These are phyloP conservation scores for Hestina assimilis DNA, from an alignment of 1,140 invertebrate genomes.

Conservation along the genomic window DNA sequence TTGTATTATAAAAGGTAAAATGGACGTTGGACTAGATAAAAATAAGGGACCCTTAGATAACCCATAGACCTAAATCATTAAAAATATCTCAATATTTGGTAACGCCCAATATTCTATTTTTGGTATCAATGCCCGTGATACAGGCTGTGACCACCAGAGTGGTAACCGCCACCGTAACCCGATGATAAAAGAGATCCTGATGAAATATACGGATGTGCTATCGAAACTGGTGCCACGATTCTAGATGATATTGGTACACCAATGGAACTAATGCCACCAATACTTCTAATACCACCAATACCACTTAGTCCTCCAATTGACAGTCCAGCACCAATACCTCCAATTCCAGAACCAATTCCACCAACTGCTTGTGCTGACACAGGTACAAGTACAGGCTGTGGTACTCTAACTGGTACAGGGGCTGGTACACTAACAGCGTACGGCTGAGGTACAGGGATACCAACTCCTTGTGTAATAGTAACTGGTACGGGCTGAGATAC, in stretches of 20 bases:
- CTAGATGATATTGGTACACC: slow-evolving; percentile 7
- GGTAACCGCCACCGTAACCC: slow-evolving; percentile 21
- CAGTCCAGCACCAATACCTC: neutral
- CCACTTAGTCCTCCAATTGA: slow-evolving; percentile 11
- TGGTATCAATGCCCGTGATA: neutral
- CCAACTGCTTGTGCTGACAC: slow-evolving; percentile 31
- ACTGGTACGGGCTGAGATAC: slow-evolving; percentile 64
- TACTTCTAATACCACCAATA: slow-evolving; percentile 19
- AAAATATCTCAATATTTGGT: slow-evolving; percentile 1
- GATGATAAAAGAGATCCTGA: slow-evolving; percentile 7
- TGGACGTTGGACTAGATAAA: slow-evolving; percentile 20
- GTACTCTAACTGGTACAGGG: slow-evolving; percentile 60
- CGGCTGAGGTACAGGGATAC: slow-evolving; percentile 64
- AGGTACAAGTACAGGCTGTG: slow-evolving; percentile 45
- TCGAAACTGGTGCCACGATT: slow-evolving; percentile 4
- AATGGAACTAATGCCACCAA: neutral
- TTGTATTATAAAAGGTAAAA: neutral
- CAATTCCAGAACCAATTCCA: slow-evolving; percentile 19
- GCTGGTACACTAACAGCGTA: slow-evolving; percentile 53
- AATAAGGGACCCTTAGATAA: slow-evolving; percentile 13
- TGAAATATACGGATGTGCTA: slow-evolving; percentile 5
- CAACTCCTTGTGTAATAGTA: slow-evolving; percentile 60
- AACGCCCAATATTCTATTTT: neutral
- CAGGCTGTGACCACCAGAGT: slow-evolving; percentile 31
- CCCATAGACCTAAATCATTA: neutral